Conservation (phyloP, 2,113 vertebrate genomes). For the Aspidoscelis tigris region DNA sequence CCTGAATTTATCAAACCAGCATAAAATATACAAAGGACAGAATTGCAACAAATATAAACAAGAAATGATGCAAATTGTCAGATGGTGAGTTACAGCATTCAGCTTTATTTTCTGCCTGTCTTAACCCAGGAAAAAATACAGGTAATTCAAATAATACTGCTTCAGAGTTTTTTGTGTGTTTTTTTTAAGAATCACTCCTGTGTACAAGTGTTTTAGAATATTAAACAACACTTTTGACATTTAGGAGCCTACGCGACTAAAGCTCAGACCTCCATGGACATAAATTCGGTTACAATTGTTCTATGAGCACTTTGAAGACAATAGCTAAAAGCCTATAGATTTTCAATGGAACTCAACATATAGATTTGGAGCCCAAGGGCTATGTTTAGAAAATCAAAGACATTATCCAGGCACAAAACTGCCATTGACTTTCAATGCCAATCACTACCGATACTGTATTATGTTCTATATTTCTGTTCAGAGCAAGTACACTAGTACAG, state of each 20-base stretch:
- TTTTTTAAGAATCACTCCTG: not conserved
- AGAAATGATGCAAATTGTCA: not conserved
- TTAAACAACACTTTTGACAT: not conserved
- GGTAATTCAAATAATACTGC: not conserved
- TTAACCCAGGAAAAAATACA: not conserved
- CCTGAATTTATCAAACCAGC: no score
- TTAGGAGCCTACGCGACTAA: not conserved
- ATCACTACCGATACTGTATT: conserved; percentile 18
- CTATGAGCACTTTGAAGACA: conserved; percentile 13
- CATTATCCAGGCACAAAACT: not conserved
- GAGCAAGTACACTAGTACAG: not conserved
- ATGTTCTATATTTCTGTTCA: conserved; percentile 4
- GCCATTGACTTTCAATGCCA: not conserved
- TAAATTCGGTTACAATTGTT: not conserved
- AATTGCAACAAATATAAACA: not conserved
- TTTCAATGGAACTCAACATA: conserved; percentile 23
- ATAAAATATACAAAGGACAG: not conserved
- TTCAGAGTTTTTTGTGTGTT: not conserved
- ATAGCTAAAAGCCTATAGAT: conserved; percentile 38
- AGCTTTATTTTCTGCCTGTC: not conserved
- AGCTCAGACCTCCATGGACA: not conserved
- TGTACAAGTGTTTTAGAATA: not conserved
- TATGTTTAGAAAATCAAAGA: conserved; percentile 1
- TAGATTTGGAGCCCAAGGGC: conserved; percentile 5
- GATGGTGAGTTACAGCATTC: not conserved